Evolutionary conservation across 1,140 invertebrate species (phyloP).

Genomic region (Lepidostoma basale): DNA sequence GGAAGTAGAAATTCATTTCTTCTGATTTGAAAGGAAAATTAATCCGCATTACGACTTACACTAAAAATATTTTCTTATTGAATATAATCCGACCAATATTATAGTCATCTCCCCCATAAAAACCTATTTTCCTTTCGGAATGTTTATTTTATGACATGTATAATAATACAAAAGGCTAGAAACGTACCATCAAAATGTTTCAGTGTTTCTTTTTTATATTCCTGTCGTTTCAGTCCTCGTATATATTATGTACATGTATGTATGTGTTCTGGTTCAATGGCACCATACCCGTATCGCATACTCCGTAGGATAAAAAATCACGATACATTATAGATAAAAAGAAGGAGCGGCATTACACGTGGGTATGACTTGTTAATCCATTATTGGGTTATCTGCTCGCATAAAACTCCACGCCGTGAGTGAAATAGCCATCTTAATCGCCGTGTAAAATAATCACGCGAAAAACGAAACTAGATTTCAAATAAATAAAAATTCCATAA

Average conservation of each 20-base stretch:
- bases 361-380: conserved; percentile 33
- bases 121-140: conserved; percentile 23
- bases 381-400: conserved; percentile 8
- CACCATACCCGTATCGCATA: not conserved
- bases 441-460: too few relatives aligned
- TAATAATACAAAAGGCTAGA: conserved; percentile 26
- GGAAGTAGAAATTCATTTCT: too few relatives aligned
- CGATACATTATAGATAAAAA: not conserved
- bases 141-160: conserved; percentile 32
- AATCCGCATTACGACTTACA: not conserved
- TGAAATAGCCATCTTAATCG: conserved; percentile 24
- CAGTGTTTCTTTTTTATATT: conserved; percentile 19
- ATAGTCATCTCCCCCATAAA: conserved; percentile 8
- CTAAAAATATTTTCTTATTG: too few relatives aligned
- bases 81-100: conserved; percentile 8
- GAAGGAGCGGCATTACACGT: not conserved
- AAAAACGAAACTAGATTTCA: too few relatives aligned
- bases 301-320: not conserved
- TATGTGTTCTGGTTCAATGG: not conserved
- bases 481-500: too few relatives aligned
- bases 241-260: too few relatives aligned
- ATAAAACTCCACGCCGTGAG: conserved; percentile 25
- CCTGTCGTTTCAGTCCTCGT: not conserved
- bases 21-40: too few relatives aligned
- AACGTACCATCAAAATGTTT: conserved; percentile 10